Conservation (phyloP, 2,113 vertebrate genomes). For the Poeciliopsis occidentalis region DNA sequence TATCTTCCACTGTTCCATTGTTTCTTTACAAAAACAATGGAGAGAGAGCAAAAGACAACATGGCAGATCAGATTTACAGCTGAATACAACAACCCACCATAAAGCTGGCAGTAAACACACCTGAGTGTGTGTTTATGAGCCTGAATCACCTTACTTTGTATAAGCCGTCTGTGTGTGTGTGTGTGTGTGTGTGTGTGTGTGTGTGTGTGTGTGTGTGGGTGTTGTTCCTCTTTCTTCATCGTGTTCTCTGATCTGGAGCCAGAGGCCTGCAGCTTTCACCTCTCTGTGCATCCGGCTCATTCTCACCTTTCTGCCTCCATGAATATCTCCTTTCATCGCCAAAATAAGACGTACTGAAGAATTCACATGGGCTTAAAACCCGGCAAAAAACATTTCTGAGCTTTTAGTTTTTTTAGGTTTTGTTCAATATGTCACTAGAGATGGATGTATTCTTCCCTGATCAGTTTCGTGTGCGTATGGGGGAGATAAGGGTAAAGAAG, state of each 20-base stretch:
- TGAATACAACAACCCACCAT: background rate
- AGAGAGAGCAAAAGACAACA: too few relatives aligned
- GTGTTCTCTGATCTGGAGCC: slow-evolving; percentile 47
- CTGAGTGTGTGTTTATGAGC: slow-evolving; percentile 15
- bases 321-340: background rate
- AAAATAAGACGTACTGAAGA: background rate
- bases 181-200: background rate
- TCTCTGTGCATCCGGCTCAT: slow-evolving; percentile 25
- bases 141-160: background rate
- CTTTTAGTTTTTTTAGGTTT: too few relatives aligned
- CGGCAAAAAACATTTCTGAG: too few relatives aligned
- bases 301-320: slow-evolving; percentile 47
- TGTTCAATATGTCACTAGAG: background rate
- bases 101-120: background rate
- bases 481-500: slow-evolving; percentile 1
- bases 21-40: too few relatives aligned
- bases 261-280: slow-evolving; percentile 33
- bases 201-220: background rate
- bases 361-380: background rate
- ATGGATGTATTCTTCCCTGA: background rate
- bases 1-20: background rate
- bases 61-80: background rate
- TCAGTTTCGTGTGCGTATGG: background rate
- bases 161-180: background rate
- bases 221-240: background rate